Evolutionary conservation across 2,113 vertebrate genomes (phyloP), one percentile per base, ranked within the genome.

Genomic region (Hucho hucho): DNA sequence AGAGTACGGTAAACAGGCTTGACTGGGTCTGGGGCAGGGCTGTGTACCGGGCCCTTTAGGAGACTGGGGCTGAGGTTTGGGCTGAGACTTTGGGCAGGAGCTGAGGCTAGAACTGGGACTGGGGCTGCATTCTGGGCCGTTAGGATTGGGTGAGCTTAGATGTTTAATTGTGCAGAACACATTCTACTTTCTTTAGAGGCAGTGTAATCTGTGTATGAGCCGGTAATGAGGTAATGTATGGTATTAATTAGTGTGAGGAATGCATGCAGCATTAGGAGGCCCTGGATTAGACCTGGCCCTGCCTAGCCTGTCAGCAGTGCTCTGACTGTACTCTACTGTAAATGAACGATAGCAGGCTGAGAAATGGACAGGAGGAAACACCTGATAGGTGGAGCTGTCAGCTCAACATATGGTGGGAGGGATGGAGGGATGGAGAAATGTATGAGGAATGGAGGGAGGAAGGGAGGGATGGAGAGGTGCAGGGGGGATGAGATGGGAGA

Each of bases 191-290:
- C 26, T 66, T 77, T 76, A 70, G 74, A 74, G 69, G 73, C 76
- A 79, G 53, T 81, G 63, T 81, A 82, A 87, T 83, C 76, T 85
- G 76, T 81, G 76, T 81, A 75, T 75, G 75, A 86, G 75, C 53
- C 67, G 78, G 74, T 77, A 82, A 83, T 79, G 75, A 75, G 76
- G 79, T 49, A 67, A 77, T 73, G 82, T 74, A 71, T 78, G 78
- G 75, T 70, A 86, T 83, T 84, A 75, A 83, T 84, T 87, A 83
- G 28, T 4, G 66, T 64, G 53, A 24, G 86, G 87, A 87, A 84
- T 86, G 84, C 28, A 28, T 65, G 64, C 25, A 70, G 67, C 37
- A 69, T 26, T 82, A 75, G 43, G 37, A 75, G 73, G 28, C 75
- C 80, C 64, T 43, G 69, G 77, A 73, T 28, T 22, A 85, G 76